Base-by-base conservation (phyloP, 92 coral and sea anemone species). In the Isaurus tuberculatus region DNA sequence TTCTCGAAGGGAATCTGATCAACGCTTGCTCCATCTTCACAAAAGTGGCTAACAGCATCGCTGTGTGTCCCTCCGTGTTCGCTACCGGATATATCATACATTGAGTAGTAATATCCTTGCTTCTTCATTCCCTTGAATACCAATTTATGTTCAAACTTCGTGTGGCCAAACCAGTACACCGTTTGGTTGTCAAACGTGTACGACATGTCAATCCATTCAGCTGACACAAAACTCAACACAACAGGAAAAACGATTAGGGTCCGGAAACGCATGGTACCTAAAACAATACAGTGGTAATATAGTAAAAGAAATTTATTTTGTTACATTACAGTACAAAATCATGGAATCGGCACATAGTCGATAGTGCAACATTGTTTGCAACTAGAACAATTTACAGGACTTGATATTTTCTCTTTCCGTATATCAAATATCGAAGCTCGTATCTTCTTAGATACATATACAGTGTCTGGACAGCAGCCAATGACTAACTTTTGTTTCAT, bases 41-140 rank as follows among this genome's bases (percentile, higher is more conserved):
- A 51, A 65, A 81, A 67, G n/a, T 81, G 86, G 1, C 8, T 66
- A 15, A 75, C 78, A 65, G 86, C 86, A 53, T 81, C 86, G 8
- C 67, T 23, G 49, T 81, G 86, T 2, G 86, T 66, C 4, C 86
- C 86, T 3, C 63, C 78, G 31, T 81, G 86, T 28, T 81, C 86
- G 9, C 63, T 25, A 11, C 43, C 34, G 6, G 25, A 25, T 8
- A 83, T 71, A 7, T 71, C 61, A 43, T 32, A 70, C 14, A 30
- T 11, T 51, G 43, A 28, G 14, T 10, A 8, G 33, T 67, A 82
- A n/a, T 63, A 65, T 0, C 42, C 64, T 2, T 44, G 22, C 2
- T 17, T 14, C 11, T 9, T 46, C 11, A 49, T 16, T 26, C 66
- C 63, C 42, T 61, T n/a, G 49, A 9, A 16, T 10, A 58, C 72